phyloP scores from a whole-genome alignment of 2,113 vertebrate species.

The Lycaon pictus region DNA sequence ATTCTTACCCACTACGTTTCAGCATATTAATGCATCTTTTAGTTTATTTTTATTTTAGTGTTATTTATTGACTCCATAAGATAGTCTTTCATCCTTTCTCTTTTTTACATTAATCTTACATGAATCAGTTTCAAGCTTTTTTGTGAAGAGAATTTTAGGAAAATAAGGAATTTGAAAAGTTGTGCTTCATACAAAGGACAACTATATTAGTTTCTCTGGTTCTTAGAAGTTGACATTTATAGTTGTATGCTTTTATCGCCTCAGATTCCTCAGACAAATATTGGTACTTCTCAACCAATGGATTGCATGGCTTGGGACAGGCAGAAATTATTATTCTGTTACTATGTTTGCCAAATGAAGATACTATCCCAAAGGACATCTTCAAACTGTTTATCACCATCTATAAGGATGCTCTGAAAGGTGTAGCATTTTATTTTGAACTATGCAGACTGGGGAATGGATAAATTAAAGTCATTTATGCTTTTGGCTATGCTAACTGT shows the following conservation, averaged over 20 bases:
- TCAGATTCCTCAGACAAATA: constrained; percentile 92
- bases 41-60: constrained; percentile 33
- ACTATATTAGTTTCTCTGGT: constrained; percentile 54
- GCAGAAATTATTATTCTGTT: constrained; percentile 95
- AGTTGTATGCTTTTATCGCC: constrained; percentile 75
- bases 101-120: constrained; percentile 48
- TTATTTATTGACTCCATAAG: constrained; percentile 29
- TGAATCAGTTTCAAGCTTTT: constrained; percentile 54
- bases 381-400: constrained; percentile 93
- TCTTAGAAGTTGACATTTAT: constrained; percentile 64
- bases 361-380: constrained; percentile 93
- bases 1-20: not conserved
- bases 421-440: constrained; percentile 84
- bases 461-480: constrained; percentile 42
- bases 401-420: constrained; percentile 95
- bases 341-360: constrained; percentile 92
- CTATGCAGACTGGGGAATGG: not conserved
- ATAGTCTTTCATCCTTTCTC: not conserved
- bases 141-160: constrained; percentile 37
- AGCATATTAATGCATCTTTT: not conserved
- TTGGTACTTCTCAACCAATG: constrained; percentile 96
- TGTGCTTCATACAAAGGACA: constrained; percentile 15
- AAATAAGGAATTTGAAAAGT: constrained; percentile 60
- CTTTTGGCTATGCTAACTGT: not conserved
- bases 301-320: constrained; percentile 95